Conservation (phyloP, 1,140 invertebrate species). For the Hetaerina americana region DNA sequence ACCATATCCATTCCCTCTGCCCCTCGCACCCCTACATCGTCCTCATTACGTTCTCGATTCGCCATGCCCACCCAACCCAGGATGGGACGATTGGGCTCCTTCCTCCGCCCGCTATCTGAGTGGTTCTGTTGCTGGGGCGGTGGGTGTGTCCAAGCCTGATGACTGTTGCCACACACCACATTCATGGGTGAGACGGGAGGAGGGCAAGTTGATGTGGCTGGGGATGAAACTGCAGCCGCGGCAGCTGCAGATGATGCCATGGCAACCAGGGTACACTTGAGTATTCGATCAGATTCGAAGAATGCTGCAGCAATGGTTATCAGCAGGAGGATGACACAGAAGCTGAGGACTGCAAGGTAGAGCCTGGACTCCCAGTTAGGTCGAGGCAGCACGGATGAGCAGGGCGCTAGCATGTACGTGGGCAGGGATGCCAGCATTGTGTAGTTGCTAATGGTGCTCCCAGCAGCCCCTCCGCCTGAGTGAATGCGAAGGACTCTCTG, state of each 20-base stretch:
- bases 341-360: constrained; percentile 48
- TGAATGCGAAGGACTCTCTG: constrained; percentile 38
- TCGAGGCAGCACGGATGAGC: constrained; percentile 53
- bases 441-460: constrained; percentile 43
- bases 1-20: neutral
- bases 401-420: constrained; percentile 54
- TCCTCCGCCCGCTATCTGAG: neutral
- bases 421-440: constrained; percentile 70
- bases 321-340: constrained; percentile 50
- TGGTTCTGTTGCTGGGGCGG: neutral
- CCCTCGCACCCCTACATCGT: neutral
- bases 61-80: neutral
- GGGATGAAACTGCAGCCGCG: neutral
- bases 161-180: neutral
- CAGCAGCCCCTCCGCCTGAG: constrained; percentile 33
- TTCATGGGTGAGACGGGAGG: neutral
- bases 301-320: constrained; percentile 54
- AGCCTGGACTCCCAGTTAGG: constrained; percentile 68
- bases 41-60: neutral
- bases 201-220: neutral
- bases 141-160: neutral
- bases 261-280: constrained; percentile 25
- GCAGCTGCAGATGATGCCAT: neutral
- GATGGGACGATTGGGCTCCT: neutral
- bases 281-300: constrained; percentile 60